phyloP scores from a whole-genome alignment of 2,888 invertebrate genomes.

The Monoplex corrugatus region DNA sequence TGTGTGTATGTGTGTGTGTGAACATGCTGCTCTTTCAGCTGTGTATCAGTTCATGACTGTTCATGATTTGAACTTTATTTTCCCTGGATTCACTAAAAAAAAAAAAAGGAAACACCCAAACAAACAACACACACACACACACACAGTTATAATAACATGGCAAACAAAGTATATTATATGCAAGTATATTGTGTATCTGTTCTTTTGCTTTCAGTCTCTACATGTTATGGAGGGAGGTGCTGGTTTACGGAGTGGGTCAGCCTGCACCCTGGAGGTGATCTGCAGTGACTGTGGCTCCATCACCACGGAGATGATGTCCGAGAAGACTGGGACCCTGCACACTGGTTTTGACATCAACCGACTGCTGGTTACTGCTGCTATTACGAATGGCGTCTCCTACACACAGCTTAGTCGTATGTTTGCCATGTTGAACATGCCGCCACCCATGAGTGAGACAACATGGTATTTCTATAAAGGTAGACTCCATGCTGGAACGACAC shows the following conservation, averaged over 20 bases:
- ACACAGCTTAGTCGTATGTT: neutral
- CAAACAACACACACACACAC: too few species aligned
- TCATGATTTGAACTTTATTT: too few species aligned
- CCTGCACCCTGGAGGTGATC: neutral
- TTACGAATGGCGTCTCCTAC: neutral
- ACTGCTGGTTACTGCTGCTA: neutral
- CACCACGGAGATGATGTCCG: neutral
- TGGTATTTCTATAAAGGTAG: neutral
- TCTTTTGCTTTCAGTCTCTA: neutral
- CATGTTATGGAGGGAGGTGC: neutral
- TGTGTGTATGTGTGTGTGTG: too few species aligned
- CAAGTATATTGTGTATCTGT: neutral
- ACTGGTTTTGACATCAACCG: slow-evolving; percentile 31
- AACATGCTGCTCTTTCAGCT: too few species aligned
- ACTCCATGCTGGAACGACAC: neutral
- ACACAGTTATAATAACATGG: too few species aligned
- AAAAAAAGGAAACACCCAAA: too few species aligned
- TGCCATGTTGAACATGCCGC: neutral
- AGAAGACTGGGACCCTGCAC: slow-evolving; percentile 8
- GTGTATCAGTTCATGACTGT: too few species aligned
- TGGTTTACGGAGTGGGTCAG: neutral
- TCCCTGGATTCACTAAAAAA: too few species aligned
- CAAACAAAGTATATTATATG: too few species aligned
- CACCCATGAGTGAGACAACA: neutral
- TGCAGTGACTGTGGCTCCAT: neutral